These are phyloP conservation scores for Perca fluviatilis DNA, from an alignment of 2,113 vertebrate species.

Conservation along the genomic window DNA sequence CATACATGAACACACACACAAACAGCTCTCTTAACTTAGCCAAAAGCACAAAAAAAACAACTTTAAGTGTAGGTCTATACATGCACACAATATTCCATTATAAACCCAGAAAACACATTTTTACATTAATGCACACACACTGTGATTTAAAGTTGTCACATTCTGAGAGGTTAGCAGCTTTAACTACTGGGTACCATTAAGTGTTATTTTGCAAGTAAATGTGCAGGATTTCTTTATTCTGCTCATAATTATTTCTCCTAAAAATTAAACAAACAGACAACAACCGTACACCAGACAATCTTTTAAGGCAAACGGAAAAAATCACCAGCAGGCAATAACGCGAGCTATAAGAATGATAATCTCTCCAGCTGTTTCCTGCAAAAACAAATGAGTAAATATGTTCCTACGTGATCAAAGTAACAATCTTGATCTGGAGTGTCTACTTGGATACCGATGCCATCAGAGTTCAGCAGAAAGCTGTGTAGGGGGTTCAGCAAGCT, in stretches of 20 bases:
- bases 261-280: neutral
- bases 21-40: neutral
- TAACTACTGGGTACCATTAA: neutral
- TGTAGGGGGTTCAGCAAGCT: neutral
- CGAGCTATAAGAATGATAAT: neutral
- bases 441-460: constrained; percentile 40
- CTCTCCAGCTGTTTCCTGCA: constrained; percentile 11
- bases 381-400: constrained; percentile 20
- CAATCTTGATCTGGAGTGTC: constrained; percentile 27
- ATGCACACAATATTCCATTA: neutral
- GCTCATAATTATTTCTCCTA: neutral
- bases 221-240: neutral
- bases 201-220: neutral
- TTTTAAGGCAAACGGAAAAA: constrained; percentile 1
- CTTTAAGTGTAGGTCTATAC: neutral
- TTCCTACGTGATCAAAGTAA: constrained; percentile 47
- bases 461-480: constrained; percentile 4
- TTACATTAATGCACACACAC: neutral
- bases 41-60: neutral
- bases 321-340: neutral
- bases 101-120: too few species aligned
- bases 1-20: neutral
- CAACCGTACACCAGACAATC: neutral
- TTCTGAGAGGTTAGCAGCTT: neutral
- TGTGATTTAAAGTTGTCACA: neutral